Conservation (phyloP, 2,888 invertebrate species). For the Eledona agricola region DNA sequence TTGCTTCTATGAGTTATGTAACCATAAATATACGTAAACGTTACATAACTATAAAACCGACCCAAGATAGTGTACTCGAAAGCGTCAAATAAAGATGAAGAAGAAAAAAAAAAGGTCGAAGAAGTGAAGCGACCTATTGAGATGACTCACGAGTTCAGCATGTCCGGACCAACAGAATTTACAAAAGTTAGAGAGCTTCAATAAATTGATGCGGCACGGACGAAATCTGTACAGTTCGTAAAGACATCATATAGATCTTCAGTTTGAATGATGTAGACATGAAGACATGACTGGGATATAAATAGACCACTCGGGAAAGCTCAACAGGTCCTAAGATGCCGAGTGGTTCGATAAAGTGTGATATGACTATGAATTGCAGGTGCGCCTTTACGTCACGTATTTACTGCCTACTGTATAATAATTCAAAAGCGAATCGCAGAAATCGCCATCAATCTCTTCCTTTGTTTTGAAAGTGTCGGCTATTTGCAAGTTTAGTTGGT, state of each 20-base stretch:
- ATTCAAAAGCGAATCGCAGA: conserved; percentile 22
- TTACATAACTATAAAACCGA: conserved; percentile 13
- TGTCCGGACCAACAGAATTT: conserved; percentile 43
- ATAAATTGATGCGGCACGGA: neutral
- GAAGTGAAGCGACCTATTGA: conserved; percentile 37
- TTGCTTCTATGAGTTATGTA: no score
- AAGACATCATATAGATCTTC: conserved; percentile 17
- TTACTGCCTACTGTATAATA: conserved; percentile 9
- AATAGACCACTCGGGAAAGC: conserved; percentile 31
- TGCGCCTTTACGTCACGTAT: conserved; percentile 28
- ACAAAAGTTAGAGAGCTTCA: conserved; percentile 21
- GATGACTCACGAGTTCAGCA: conserved; percentile 49
- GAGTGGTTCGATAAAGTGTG: conserved; percentile 37
- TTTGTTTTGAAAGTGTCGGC: no score
- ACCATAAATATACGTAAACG: neutral
- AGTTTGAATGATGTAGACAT: conserved; percentile 27
- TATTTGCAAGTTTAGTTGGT: conserved; percentile 10
- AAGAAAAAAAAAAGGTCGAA: conserved; percentile 37
- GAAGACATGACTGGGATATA: conserved; percentile 37
- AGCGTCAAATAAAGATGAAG: conserved; percentile 32
- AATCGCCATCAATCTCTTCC: no score
- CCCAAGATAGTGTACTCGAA: conserved; percentile 13
- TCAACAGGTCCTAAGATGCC: conserved; percentile 38
- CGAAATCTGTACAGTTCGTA: conserved; percentile 22
- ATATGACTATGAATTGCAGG: conserved; percentile 38